Evolutionary conservation across 2,113 vertebrate species (phyloP).

Genomic region (Alethe diademata): DNA sequence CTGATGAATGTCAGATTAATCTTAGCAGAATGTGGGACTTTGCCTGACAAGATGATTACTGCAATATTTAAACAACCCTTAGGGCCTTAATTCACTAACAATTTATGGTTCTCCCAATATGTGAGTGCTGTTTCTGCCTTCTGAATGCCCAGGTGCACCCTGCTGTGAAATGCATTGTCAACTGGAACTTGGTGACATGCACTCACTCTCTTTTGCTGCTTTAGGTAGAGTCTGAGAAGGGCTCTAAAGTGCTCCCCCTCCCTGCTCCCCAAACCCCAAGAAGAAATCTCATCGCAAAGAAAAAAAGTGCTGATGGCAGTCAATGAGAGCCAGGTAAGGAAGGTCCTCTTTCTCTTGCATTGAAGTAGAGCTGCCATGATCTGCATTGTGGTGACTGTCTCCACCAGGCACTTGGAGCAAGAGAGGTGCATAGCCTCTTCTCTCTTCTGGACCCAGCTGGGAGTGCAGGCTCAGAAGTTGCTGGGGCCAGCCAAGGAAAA

Average conservation of each 20-base stretch:
- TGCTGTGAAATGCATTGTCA: background rate
- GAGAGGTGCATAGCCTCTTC: background rate
- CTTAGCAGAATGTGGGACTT: conserved; percentile 55
- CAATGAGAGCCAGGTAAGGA: background rate
- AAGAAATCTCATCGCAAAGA: background rate
- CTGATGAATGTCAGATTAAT: conserved; percentile 65
- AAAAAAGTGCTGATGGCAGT: background rate
- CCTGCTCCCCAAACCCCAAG: no score
- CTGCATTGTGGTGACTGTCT: background rate
- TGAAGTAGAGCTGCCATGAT: background rate
- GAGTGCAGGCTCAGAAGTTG: background rate
- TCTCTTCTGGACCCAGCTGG: background rate
- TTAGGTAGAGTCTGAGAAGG: background rate
- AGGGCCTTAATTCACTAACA: conserved; percentile 46
- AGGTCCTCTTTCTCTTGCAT: background rate
- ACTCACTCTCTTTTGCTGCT: background rate
- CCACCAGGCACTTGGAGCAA: fast-evolving
- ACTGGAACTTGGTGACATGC: background rate
- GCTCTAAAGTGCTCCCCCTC: background rate
- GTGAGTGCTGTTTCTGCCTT: background rate
- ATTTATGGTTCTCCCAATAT: background rate
- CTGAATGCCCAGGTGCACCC: background rate
- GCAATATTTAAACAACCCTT: conserved; percentile 68
- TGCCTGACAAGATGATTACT: conserved; percentile 65
- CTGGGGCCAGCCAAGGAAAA: background rate